phyloP scores from a whole-genome alignment of 2,113 vertebrate genomes.

The Pollimyrus isidori region DNA sequence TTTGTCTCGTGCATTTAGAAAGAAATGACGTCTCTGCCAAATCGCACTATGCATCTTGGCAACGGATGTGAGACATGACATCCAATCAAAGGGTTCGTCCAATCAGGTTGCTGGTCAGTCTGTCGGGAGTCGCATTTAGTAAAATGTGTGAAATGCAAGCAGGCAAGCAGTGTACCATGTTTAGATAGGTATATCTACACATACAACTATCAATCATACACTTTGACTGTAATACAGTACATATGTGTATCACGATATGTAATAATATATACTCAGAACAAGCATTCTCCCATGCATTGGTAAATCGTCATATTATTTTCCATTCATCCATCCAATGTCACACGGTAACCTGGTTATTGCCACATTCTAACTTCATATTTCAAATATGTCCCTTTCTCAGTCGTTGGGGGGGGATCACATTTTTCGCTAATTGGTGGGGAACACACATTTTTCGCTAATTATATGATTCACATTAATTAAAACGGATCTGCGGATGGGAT shows the following conservation, averaged over 20 bases:
- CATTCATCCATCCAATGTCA: background rate
- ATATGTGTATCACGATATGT: background rate
- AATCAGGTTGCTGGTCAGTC: background rate
- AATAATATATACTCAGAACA: background rate
- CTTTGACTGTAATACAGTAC: background rate
- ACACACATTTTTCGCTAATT: background rate
- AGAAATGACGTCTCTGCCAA: background rate
- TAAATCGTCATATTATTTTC: background rate
- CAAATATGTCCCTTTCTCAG: background rate
- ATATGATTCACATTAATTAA: slow-evolving; percentile 7
- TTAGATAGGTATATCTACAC: background rate
- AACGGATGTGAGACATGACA: background rate
- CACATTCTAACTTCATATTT: background rate
- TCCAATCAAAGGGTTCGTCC: background rate
- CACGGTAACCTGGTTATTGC: background rate
- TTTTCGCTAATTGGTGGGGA: background rate
- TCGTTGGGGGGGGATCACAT: background rate
- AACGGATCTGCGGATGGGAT: background rate
- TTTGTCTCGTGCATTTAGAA: background rate
- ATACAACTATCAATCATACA: background rate
- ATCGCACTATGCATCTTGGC: background rate
- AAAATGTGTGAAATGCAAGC: background rate
- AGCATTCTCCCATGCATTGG: background rate
- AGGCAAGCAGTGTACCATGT: background rate
- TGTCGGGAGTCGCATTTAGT: background rate